Percentiles rank a stretch among this genome's conserved stretches.
phyloP scores from a whole-genome alignment of 2,888 invertebrate genomes.

The Micropterix aruncella region DNA sequence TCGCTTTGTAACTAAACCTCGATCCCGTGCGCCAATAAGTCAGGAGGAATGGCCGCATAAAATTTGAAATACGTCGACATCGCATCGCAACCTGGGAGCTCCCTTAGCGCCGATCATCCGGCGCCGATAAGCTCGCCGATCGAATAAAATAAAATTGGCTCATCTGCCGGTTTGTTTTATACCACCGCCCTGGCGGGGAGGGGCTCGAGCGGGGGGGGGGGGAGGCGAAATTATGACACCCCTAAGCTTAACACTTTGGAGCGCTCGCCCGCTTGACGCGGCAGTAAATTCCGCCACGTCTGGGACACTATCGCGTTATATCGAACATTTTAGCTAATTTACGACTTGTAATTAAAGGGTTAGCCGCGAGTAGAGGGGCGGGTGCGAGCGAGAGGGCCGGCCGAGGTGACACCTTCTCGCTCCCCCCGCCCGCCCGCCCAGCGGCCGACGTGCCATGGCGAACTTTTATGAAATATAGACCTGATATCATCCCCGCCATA shows the following conservation, averaged over 20 bases:
- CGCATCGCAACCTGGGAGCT: too few relatives aligned
- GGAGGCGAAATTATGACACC: background rate
- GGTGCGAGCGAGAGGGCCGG: too few relatives aligned
- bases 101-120: too few relatives aligned
- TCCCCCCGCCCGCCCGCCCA: background rate
- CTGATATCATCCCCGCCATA: background rate
- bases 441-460: background rate
- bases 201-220: background rate
- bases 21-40: too few relatives aligned
- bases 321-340: conserved; percentile 14
- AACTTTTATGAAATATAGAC: background rate
- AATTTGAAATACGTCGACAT: too few relatives aligned
- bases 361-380: conserved; percentile 5
- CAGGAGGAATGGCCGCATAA: too few relatives aligned
- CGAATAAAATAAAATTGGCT: too few relatives aligned
- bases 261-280: conserved; percentile 10
- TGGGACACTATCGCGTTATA: conserved; percentile 14
- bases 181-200: too few relatives aligned
- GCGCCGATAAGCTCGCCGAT: too few relatives aligned
- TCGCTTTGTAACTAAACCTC: too few relatives aligned
- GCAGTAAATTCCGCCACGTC: conserved; percentile 14
- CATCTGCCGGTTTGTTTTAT: too few relatives aligned
- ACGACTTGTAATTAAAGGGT: conserved; percentile 14
- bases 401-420: background rate
- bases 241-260: background rate